phyloP scores from a whole-genome alignment of 1,140 invertebrate species.

The Acyrthosiphon pisum region DNA sequence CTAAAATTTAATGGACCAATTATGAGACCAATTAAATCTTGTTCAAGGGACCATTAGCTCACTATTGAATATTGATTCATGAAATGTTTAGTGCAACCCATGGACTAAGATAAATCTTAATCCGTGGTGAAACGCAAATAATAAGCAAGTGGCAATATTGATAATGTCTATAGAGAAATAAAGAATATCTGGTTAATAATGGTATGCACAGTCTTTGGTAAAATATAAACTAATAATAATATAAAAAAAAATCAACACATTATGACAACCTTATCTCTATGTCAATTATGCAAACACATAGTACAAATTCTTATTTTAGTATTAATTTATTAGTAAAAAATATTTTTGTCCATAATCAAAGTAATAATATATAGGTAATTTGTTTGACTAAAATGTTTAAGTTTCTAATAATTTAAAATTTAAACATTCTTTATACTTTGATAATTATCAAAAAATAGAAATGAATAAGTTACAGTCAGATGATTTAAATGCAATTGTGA shows the following conservation, averaged over 20 bases:
- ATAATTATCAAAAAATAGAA: not conserved
- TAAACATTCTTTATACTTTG: not conserved
- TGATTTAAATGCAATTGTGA: conserved; percentile 27
- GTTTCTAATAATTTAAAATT: not conserved
- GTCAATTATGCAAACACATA: not conserved
- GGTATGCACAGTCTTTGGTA: not conserved
- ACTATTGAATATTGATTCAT: no score
- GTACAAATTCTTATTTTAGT: not conserved
- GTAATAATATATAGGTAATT: not conserved
- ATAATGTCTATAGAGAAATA: not conserved
- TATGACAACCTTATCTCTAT: not conserved
- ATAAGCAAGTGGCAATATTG: no score
- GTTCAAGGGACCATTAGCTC: no score
- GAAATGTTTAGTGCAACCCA: no score
- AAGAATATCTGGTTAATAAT: not conserved
- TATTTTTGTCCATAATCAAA: not conserved
- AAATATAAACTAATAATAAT: not conserved
- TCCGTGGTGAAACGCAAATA: no score
- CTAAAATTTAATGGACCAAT: no score
- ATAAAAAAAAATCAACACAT: not conserved
- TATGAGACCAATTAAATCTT: no score
- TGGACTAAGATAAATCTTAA: no score
- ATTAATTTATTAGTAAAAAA: not conserved
- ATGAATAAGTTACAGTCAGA: conserved; percentile 35
- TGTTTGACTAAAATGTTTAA: not conserved